Evolutionary conservation across 1,140 invertebrate species (phyloP), one percentile per base, ranked within the genome.

Genomic region (Drosophila navojoa): DNA sequence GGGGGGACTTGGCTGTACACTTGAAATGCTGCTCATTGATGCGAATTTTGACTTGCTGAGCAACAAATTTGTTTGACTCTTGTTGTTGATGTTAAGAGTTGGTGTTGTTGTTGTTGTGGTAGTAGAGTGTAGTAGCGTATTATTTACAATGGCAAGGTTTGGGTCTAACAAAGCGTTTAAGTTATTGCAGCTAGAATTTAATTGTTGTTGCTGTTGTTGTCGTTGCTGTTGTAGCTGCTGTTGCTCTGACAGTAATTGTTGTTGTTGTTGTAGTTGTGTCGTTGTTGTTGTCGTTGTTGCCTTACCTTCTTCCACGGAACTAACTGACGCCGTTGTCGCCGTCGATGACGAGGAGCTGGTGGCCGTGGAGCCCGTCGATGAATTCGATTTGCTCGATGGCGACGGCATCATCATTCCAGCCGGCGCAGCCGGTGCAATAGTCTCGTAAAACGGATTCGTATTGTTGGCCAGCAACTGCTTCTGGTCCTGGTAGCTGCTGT

Each of bases 271-370:
- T 45, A 49, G 50, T 47, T 16, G 29, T 22, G 19, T 22, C 19
- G 19, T 22, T 61, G 22, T 40, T 58, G 42, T 58, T 6, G 32
- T 32, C 6, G 72, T 29, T 52, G 25, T 27, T 44, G 38, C 35
- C 90, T 91, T 91, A 91, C 90, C 90, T 91, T 91, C 90, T 86
- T 91, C 90, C 53, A 74, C 78, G 15, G 85, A 85, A 42, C 82
- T 77, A 11, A 70, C 79, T 10, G 74, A 86, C 40, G 71, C 71
- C 47, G 67, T 79, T 44, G 73, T 76, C 3, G 67, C 50, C 29
- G 75, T 71, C 1, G 86, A 90, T 32, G 85, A 80, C 13, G 89
- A 91, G 61, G 90, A 91, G 72, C 76, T 90, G 40, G 85, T 91
- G 15, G 84, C 84, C 22, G 90, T 90, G n/a, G 90, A 91, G 50